A percentile compares a stretch with the other conserved stretches of the same genome.
These are phyloP conservation scores for Drosophila pseudoobscura DNA, from an alignment of 1,140 invertebrate species.

Conservation along the genomic window DNA sequence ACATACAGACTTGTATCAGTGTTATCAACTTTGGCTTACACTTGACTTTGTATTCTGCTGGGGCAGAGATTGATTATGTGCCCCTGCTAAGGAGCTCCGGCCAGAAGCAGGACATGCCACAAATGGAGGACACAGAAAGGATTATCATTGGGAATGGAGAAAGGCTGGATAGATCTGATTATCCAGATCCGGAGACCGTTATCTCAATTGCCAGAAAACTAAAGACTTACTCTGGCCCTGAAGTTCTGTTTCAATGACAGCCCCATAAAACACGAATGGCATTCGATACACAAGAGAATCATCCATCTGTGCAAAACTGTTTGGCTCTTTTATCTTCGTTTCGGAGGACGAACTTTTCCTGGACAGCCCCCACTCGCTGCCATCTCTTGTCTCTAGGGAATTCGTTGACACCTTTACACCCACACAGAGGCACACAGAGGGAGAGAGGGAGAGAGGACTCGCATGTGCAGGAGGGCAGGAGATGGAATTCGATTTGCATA, in stretches of 20 bases:
- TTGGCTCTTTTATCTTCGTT: conserved; percentile 17
- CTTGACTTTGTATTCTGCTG: conserved; percentile 51
- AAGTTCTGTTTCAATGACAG: background rate
- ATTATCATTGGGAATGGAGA: too few relatives aligned
- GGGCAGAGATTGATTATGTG: conserved; percentile 23
- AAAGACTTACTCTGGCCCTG: too few relatives aligned
- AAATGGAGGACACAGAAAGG: too few relatives aligned
- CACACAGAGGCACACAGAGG: background rate
- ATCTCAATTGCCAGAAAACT: background rate
- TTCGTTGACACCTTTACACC: conserved; percentile 27
- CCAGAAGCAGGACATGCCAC: too few relatives aligned
- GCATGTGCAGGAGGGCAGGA: conserved; percentile 3
- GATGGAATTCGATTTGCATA: conserved; percentile 28
- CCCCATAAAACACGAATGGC: too few relatives aligned
- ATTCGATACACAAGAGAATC: too few relatives aligned
- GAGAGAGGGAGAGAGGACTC: background rate
- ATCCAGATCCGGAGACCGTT: too few relatives aligned
- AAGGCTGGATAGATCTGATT: too few relatives aligned
- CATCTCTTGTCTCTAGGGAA: conserved; percentile 6
- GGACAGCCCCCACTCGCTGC: background rate
- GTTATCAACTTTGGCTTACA: conserved; percentile 69
- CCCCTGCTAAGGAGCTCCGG: background rate
- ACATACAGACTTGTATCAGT: conserved; percentile 14
- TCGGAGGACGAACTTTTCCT: conserved; percentile 1
- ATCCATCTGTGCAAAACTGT: too few relatives aligned